These are phyloP conservation scores for Seira sanloemensis DNA, from an alignment of 2,888 invertebrate genomes.

Conservation along the genomic window DNA sequence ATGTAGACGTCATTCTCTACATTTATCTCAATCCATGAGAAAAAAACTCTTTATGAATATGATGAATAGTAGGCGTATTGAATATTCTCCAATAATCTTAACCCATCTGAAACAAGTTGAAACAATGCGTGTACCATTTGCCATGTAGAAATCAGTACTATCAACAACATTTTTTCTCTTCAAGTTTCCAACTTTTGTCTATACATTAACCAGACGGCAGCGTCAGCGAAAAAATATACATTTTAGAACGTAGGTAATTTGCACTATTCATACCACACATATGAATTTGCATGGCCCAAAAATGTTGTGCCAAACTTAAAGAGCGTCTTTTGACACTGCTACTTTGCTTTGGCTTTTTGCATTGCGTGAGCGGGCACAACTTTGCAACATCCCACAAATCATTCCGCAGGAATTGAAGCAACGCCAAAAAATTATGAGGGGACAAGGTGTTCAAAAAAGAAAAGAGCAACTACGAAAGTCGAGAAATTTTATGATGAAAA, in stretches of 20 bases:
- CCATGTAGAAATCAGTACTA: background rate
- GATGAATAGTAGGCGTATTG: background rate
- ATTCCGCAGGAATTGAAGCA: constrained; percentile 49
- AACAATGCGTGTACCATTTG: background rate
- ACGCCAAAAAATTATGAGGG: constrained; percentile 61
- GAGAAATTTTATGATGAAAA: background rate
- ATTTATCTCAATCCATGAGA: constrained; percentile 8
- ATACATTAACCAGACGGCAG: background rate
- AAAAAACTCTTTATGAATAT: too few relatives aligned
- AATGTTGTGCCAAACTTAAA: too few relatives aligned
- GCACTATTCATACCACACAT: too few relatives aligned
- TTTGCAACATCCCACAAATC: constrained; percentile 44
- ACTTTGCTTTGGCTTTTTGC: too few relatives aligned
- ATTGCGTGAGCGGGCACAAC: constrained; percentile 5
- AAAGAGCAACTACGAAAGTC: constrained; percentile 4
- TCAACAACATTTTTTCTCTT: background rate
- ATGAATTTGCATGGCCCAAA: too few relatives aligned
- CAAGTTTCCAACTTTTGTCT: too few relatives aligned
- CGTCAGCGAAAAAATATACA: background rate
- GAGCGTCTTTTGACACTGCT: background rate
- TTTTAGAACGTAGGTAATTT: too few relatives aligned
- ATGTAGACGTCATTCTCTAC: constrained; percentile 18
- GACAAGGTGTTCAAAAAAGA: constrained; percentile 40
- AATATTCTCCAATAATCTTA: background rate
- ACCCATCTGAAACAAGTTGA: background rate